Conservation (phyloP, 2,888 invertebrate genomes). For the Eretmocerus hayati region DNA sequence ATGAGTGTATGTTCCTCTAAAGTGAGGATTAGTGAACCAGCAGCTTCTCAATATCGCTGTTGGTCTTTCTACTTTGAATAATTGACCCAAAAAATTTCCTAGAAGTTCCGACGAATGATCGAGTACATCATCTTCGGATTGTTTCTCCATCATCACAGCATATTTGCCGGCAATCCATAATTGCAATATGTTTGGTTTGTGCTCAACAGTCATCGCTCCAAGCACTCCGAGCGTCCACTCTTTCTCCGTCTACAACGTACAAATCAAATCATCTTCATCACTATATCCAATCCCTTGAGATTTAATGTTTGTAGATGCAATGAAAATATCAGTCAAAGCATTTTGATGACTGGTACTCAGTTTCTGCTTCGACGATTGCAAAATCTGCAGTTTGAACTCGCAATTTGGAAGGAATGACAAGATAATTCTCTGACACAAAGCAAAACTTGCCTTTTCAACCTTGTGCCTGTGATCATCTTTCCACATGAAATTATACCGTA, state of each 20-base stretch:
- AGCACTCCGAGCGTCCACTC: conserved; percentile 59
- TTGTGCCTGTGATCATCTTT: conserved; percentile 49
- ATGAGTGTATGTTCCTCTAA: conserved; percentile 65
- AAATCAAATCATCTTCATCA: no score
- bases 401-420: no score
- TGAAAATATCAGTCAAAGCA: no score
- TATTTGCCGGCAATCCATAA: conserved; percentile 61
- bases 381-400: no score
- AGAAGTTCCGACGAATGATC: conserved; percentile 47
- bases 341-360: no score
- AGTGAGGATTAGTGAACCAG: conserved; percentile 64
- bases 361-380: no score
- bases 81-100: conserved; percentile 48
- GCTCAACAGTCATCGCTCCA: conserved; percentile 57
- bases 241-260: conserved; percentile 37
- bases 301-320: no score
- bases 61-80: conserved; percentile 47
- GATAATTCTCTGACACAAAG: no score
- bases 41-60: conserved; percentile 54
- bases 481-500: conserved; percentile 47
- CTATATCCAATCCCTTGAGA: no score
- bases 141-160: conserved; percentile 55
- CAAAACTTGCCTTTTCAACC: no score
- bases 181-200: conserved; percentile 56
- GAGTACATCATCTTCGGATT: conserved; percentile 51